Evolutionary conservation across 1,140 invertebrate species (phyloP), one percentile per base, ranked within the genome.

Genomic region (Megathymus violae): DNA sequence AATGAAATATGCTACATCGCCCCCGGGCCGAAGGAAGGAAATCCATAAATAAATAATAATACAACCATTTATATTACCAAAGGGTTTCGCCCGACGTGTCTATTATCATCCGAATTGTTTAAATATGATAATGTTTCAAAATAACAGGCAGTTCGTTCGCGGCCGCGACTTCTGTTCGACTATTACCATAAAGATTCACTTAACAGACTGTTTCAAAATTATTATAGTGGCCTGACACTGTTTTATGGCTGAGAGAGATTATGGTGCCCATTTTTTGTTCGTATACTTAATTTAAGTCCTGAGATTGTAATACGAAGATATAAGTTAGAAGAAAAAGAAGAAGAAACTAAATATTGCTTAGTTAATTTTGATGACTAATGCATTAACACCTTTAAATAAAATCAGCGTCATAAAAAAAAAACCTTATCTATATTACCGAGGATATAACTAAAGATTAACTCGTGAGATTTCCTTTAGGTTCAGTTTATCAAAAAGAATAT

Each of bases 21-120:
- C 85, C 85, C 77, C 71, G 79, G 80, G 69, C 72, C 71, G 61
- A 62, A 82, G 82, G 83, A 86, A 88, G 85, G 88, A 84, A 88
- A 80, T 76, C 78, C 88, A 89, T 91, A 91, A 91, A 91, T 91
- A 89, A 91, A 91, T 89, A 91, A 88, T 91, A 91, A 91, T 89
- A 83, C 76, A 82, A 85, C 85, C 86, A 89, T 90, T 90, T 89
- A 90, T 89, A 89, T 87, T 89, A 87, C 88, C 78, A 88, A 90
- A 90, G 88, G 86, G 88, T 88, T 90, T 87, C 74, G 71, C 76
- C 79, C 85, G 88, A 90, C 86, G 85, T 85, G 83, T 89, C 88
- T 90, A 90, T 90, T 90, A 90, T 86, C 88, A 90, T 90, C 79
- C 74, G 84, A 88, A 90, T 90, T 88, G 88, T 89, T 90, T 89